Conservation (phyloP, 2,113 vertebrate species). For the Lycaon pictus region DNA sequence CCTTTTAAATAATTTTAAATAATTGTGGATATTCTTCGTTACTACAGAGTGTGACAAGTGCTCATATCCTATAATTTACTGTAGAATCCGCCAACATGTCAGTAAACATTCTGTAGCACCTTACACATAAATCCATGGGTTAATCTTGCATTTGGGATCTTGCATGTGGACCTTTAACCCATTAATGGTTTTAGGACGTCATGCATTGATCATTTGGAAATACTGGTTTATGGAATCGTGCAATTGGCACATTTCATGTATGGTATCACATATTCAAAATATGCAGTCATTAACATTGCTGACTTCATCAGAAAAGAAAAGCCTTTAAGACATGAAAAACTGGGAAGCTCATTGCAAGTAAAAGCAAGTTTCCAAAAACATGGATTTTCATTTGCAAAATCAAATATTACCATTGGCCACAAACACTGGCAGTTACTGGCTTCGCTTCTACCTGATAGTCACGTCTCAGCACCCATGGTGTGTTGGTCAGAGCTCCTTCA, state of each 20-base stretch:
- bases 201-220: neutral
- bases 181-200: neutral
- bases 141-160: neutral
- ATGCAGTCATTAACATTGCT: neutral
- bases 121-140: neutral
- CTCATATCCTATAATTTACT: rapidly evolving
- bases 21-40: neutral
- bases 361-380: neutral
- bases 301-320: neutral
- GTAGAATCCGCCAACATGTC: neutral
- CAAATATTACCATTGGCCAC: rapidly evolving
- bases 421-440: rapidly evolving
- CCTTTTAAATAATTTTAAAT: neutral
- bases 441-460: neutral
- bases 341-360: neutral
- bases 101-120: rapidly evolving
- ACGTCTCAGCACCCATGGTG: rapidly evolving
- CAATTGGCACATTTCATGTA: neutral
- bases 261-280: neutral
- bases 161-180: neutral
- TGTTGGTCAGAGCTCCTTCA: neutral
- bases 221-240: neutral
- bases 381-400: neutral
- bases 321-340: neutral
- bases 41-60: neutral